These are phyloP conservation scores for Trichomalopsis sarcophagae DNA, from an alignment of 1,140 invertebrate species.

Conservation along the genomic window DNA sequence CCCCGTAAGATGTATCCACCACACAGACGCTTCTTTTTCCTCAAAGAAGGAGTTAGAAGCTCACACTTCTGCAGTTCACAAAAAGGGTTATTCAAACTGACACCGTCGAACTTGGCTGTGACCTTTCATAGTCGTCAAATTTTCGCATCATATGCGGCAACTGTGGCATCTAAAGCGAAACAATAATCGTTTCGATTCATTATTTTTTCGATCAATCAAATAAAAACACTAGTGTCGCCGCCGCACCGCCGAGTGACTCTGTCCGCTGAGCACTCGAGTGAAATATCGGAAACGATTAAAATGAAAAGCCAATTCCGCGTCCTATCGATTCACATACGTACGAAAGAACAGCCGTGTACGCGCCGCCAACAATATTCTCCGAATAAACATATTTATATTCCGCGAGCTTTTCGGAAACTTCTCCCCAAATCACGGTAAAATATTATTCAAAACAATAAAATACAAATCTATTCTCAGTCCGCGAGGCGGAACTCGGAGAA, in stretches of 20 bases:
- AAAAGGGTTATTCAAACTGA: no score
- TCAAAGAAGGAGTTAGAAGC: no score
- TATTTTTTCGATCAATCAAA: slow-evolving; percentile 18
- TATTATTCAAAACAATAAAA: slow-evolving; percentile 2
- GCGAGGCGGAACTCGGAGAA: background rate
- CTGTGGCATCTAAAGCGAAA: slow-evolving; percentile 47
- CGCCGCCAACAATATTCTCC: background rate
- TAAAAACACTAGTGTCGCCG: background rate
- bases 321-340: background rate
- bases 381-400: background rate
- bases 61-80: no score
- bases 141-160: background rate
- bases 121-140: background rate
- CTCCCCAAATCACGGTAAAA: background rate
- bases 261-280: background rate
- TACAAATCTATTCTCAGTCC: background rate
- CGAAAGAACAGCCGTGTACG: background rate
- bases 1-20: no score
- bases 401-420: background rate
- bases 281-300: slow-evolving; percentile 7
- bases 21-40: no score
- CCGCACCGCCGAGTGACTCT: background rate
- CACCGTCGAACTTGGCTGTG: background rate
- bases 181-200: background rate
- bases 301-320: background rate